A percentile compares a stretch with the other conserved stretches of the same genome.
Evolutionary conservation across 2,113 vertebrate genomes (phyloP).

Genomic region (Spea bombifrons): DNA sequence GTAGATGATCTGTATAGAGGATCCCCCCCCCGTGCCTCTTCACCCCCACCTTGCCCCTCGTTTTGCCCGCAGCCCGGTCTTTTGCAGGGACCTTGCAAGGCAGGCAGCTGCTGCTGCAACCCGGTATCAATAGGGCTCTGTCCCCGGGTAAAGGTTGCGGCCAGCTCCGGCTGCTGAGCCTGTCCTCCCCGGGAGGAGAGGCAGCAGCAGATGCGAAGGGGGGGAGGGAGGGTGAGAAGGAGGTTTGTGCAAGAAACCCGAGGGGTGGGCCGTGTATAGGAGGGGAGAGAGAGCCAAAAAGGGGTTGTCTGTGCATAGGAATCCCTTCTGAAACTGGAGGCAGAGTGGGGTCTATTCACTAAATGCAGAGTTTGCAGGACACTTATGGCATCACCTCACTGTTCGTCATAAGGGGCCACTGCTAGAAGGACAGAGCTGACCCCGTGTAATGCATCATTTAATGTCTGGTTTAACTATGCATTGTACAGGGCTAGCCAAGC

Average conservation of each 20-base stretch:
- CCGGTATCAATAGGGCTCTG: slow-evolving; percentile 71
- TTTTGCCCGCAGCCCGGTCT: slow-evolving; percentile 26
- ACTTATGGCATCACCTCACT: no score
- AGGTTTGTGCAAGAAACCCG: slow-evolving; percentile 55
- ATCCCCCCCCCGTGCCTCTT: neutral
- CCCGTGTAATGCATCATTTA: no score
- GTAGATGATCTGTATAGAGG: slow-evolving; percentile 15
- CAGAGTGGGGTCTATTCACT: slow-evolving; percentile 54
- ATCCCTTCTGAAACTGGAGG: slow-evolving; percentile 29
- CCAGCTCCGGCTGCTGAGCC: slow-evolving; percentile 63
- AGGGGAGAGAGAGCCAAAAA: slow-evolving; percentile 50
- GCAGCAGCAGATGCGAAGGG: slow-evolving; percentile 53
- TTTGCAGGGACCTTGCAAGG: slow-evolving; percentile 31
- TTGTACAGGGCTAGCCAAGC: no score
- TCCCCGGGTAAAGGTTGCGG: slow-evolving; percentile 82
- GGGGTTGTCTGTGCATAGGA: slow-evolving; percentile 58
- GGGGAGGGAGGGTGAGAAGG: slow-evolving; percentile 57
- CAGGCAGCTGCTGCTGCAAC: slow-evolving; percentile 43
- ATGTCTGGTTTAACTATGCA: no score
- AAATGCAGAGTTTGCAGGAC: slow-evolving; percentile 73
- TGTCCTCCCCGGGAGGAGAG: slow-evolving; percentile 56
- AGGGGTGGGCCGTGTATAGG: slow-evolving; percentile 55
- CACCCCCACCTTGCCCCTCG: slow-evolving; percentile 9
- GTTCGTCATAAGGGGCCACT: no score
- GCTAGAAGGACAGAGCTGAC: no score